Percentiles rank a stretch among this genome's conserved stretches.
Evolutionary conservation across 1,140 invertebrate species (phyloP).

Genomic region (Mylabris phalerata): DNA sequence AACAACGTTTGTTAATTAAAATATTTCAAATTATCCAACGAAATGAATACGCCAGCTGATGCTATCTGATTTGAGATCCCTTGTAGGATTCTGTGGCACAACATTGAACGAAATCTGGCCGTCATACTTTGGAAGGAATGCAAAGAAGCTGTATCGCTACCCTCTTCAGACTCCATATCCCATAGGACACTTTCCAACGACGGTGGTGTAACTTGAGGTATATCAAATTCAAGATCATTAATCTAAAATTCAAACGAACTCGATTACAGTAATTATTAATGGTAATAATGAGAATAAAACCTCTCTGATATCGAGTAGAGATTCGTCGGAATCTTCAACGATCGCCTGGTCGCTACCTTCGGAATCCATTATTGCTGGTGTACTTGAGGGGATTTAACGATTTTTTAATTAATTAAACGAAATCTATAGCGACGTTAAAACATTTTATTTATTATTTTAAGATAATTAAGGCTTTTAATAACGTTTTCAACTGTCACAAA

Average conservation of each 20-base stretch:
- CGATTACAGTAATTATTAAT: not conserved
- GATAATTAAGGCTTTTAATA: too few relatives aligned
- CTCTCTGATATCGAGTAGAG: slow-evolving; percentile 37
- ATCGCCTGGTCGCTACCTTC: slow-evolving; percentile 32
- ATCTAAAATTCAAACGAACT: slow-evolving; percentile 45
- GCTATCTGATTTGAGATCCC: slow-evolving; percentile 80
- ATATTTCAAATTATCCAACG: not conserved
- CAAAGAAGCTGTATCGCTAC: slow-evolving; percentile 49
- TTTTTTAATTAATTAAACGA: too few relatives aligned
- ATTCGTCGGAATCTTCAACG: slow-evolving; percentile 39
- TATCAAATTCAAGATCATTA: slow-evolving; percentile 77
- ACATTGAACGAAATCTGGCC: slow-evolving; percentile 56
- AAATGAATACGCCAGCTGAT: slow-evolving; percentile 61
- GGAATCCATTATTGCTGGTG: slow-evolving; percentile 32
- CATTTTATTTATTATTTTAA: too few relatives aligned
- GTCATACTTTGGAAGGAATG: slow-evolving; percentile 46
- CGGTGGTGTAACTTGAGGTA: slow-evolving; percentile 70
- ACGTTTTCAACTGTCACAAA: too few relatives aligned
- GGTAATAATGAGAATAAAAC: slow-evolving; percentile 21
- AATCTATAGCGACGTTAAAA: too few relatives aligned
- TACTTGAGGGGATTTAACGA: not conserved
- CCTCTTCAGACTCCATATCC: slow-evolving; percentile 59
- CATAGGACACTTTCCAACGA: slow-evolving; percentile 80
- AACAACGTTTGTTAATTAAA: slow-evolving; percentile 20
- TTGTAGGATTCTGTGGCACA: slow-evolving; percentile 75